These are phyloP conservation scores for Drosophila truncata DNA, from an alignment of 1,140 invertebrate species.

Conservation along the genomic window DNA sequence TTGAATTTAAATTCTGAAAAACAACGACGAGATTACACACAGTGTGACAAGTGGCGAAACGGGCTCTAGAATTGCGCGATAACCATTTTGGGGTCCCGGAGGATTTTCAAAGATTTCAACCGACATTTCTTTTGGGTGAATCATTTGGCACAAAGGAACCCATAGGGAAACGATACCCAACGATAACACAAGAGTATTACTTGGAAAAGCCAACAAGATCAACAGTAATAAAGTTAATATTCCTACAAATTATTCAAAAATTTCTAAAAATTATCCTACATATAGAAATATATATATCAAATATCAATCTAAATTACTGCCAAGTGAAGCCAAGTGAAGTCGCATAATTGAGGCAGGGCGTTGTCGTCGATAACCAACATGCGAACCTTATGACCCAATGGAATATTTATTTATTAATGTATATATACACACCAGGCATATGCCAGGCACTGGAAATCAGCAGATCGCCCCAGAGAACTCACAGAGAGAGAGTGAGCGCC, in stretches of 20 bases:
- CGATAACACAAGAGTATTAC: slow-evolving; percentile 11
- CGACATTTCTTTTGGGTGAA: background rate
- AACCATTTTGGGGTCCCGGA: background rate
- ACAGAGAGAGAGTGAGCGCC: background rate
- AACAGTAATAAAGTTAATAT: slow-evolving; percentile 13
- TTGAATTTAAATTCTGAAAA: slow-evolving; percentile 19
- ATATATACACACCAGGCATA: background rate
- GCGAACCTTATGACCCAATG: slow-evolving; percentile 39
- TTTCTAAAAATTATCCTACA: no score
- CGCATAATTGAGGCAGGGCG: slow-evolving; percentile 44
- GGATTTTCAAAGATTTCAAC: background rate
- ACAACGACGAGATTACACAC: slow-evolving; percentile 34
- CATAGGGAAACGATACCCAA: background rate
- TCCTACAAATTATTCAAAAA: background rate
- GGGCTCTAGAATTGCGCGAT: slow-evolving; percentile 2
- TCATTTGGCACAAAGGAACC: background rate
- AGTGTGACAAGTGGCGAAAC: slow-evolving; percentile 28
- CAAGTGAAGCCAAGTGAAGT: slow-evolving; percentile 10
- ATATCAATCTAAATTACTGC: slow-evolving; percentile 4
- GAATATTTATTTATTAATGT: slow-evolving; percentile 43
- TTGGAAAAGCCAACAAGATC: slow-evolving; percentile 19
- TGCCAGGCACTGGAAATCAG: slow-evolving; percentile 22
- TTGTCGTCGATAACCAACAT: slow-evolving; percentile 44
- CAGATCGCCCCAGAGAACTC: slow-evolving; percentile 7
- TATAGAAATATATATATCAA: background rate